Base-by-base conservation (phyloP, 92 coral and sea anemone species). In the Parazoanthus swiftii region DNA sequence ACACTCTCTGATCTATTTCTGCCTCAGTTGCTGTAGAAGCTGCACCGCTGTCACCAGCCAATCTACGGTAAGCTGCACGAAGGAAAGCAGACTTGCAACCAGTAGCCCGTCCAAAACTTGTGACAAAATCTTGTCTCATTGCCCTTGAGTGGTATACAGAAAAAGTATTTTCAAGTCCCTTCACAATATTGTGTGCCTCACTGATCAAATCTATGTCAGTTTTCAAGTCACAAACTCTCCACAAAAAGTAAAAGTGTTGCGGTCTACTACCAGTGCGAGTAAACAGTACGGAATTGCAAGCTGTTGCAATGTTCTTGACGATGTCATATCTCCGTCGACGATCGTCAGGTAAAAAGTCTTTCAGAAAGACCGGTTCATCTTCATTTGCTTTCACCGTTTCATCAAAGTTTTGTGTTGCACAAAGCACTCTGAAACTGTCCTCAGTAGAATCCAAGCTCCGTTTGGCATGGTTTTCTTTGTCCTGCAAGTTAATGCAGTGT, bases 141-240 rank as follows among this genome's bases (percentile, higher is more conserved):
- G 88, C 88, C 79, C 91, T 89, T 50, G 91, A 72, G 76, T 89
- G 91, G 85, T 37, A 89, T 44, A 51, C 79, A 39, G 91, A 88
- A 38, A 89, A 43, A 7, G 25, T 80, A 50, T 84, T 84, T 25
- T 36, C 88, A 44, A 89, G 36, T 51, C n/a, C 70, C 54, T 89
- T 83, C 39, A 73, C 79, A 37, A 82, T 81, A 33, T 50, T 73
- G 91, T 89, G 71, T 80, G 85, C 85, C 85, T 80, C 85, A 54
- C 72, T 54, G 85, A 80, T 80, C 72, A 83, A 46, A 83, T 67
- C 77, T 38, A 83, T 43, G 87, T 72, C 77, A 83, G 78, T 6
- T 42, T 67, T 67, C 43, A 66, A 43, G 54, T 83, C 87, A 67
- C 87, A 67, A 83, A 83, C 77, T 83, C 78, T 79, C 86, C 90